Base-by-base conservation (phyloP, 2,888 invertebrate species). In the Drosophila gaucha region DNA sequence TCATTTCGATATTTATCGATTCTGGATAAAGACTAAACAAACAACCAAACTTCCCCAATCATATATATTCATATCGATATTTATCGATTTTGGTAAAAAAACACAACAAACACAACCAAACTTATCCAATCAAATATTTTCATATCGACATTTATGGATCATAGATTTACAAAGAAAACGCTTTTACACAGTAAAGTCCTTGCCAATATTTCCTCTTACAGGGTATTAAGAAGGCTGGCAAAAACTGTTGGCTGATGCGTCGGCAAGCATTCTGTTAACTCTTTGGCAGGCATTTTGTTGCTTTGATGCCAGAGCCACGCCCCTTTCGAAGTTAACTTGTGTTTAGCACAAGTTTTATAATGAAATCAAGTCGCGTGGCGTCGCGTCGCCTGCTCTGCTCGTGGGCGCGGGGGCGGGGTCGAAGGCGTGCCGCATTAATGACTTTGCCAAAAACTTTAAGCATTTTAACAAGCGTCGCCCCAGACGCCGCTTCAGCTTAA, bases 401-500 rank as follows among this genome's bases (percentile, higher is more conserved):
- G 1, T 12, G 9, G 12, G 30, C 8, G 4, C 6, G 6, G 12
- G 2, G 16, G n/a, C 16, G 5, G 12, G 36, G 9, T 10, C 20
- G 28, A 20, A 4, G 26, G 18, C 55, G 20, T 52, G 43, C 38
- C 20, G 36, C 67, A 62, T 68, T 75, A 75, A 72, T 72, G 77
- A 73, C 57, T 73, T 64, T 52, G 44, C 12, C 38, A 44, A 26
- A 72, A 67, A 67, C 62, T 73, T 73, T 44, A 69, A 68, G 50
- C 50, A 64, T 67, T 75, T 74, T 65, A 62, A 74, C 65, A 74
- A 66, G 73, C 60, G 18, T 51, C 38, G 46, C 46, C 6, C 14
- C 50, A 55, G 31, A 18, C 33, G 16, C 6, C 18, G 14, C 26
- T n/a, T 38, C 30, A 22, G 18, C 8, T 24, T 3, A 22, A 22